Evolutionary conservation across 2,888 invertebrate species (phyloP).

Genomic region (Scelioninae gen. 2): DNA sequence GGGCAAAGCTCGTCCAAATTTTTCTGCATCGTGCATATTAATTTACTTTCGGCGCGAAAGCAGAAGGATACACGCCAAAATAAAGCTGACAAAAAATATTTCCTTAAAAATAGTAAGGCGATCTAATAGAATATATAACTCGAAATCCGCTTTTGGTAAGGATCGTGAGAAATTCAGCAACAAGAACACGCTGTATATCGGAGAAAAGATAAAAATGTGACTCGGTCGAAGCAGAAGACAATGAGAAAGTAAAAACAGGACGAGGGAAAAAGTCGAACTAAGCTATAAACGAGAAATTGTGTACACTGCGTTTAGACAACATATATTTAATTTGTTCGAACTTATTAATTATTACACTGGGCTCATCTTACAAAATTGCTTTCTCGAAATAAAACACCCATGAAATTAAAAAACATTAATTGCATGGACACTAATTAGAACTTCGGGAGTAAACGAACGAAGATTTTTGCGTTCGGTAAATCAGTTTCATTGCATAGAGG

Average conservation of each 20-base stretch:
- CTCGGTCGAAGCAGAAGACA: constrained; percentile 33
- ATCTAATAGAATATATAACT: constrained; percentile 53
- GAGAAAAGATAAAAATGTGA: constrained; percentile 48
- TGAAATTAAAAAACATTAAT: too few species aligned
- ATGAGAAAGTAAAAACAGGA: constrained; percentile 43
- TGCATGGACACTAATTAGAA: too few species aligned
- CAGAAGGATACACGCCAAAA: constrained; percentile 32
- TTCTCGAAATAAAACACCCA: too few species aligned
- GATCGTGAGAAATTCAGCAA: constrained; percentile 51
- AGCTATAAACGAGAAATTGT: constrained; percentile 34
- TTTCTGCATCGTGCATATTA: constrained; percentile 15
- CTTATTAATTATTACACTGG: constrained; percentile 35
- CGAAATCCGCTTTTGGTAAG: constrained; percentile 52
- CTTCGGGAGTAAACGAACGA: too few species aligned
- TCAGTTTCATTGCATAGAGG: too few species aligned
- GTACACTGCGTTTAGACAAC: constrained; percentile 17
- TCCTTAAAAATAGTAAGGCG: constrained; percentile 31
- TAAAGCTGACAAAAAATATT: constrained; percentile 35
- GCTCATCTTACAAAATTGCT: constrained; percentile 23
- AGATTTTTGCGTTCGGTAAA: too few species aligned
- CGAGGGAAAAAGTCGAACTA: background rate
- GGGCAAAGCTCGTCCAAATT: constrained; percentile 7
- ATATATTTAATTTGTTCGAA: constrained; percentile 30
- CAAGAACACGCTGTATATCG: constrained; percentile 40
- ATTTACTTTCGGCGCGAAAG: constrained; percentile 23